Conservation (phyloP, 2,888 invertebrate genomes). For the Heterodera filipjevi region DNA sequence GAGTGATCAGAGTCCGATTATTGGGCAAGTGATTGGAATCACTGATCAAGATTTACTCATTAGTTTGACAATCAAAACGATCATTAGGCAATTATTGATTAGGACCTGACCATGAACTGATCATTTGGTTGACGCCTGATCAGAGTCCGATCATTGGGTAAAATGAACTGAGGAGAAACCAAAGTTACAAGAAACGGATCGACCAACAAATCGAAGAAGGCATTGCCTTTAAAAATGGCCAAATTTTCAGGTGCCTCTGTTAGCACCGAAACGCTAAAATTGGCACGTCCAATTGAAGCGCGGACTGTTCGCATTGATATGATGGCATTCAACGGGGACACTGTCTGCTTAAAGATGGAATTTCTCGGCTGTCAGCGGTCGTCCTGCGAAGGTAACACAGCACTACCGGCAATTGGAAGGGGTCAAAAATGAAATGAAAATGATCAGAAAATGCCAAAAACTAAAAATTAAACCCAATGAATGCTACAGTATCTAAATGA, state of each 20-base stretch:
- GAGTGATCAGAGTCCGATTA: slow-evolving; percentile 11
- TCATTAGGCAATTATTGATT: not conserved
- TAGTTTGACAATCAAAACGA: no score
- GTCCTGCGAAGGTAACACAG: slow-evolving; percentile 45
- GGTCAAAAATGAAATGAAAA: no score
- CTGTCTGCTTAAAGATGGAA: slow-evolving; percentile 57
- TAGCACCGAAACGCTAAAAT: slow-evolving; percentile 48
- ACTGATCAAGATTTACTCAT: no score
- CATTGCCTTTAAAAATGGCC: not conserved
- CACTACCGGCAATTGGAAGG: not conserved
- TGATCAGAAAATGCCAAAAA: no score
- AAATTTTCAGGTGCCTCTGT: slow-evolving; percentile 16
- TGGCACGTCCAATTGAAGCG: slow-evolving; percentile 50
- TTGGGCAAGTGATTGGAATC: not conserved
- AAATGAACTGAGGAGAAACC: no score
- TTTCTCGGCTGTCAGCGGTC: slow-evolving; percentile 56
- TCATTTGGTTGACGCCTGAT: not conserved
- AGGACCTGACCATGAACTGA: no score
- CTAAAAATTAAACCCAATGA: no score
- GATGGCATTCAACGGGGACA: slow-evolving; percentile 46
- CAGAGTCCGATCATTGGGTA: not conserved
- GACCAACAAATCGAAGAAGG: no score
- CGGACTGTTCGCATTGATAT: slow-evolving; percentile 46
- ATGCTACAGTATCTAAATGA: no score
- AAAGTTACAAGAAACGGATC: no score